These are phyloP conservation scores for Sinopyrophorus schimmeli DNA, from an alignment of 2,888 invertebrate genomes.

Conservation along the genomic window DNA sequence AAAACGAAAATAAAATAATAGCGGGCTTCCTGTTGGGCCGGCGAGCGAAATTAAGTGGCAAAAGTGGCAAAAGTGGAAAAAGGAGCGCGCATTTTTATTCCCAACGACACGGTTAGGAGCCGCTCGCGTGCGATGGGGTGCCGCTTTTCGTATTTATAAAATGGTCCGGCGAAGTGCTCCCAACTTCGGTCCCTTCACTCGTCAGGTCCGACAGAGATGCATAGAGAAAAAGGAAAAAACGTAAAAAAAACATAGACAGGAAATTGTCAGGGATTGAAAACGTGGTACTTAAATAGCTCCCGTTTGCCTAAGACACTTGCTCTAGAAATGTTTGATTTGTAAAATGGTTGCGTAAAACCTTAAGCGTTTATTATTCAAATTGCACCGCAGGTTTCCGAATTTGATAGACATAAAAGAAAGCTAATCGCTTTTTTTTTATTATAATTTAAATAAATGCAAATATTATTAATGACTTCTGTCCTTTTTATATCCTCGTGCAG, in stretches of 20 bases:
- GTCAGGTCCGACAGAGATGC: conserved; percentile 19
- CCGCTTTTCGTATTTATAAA: conserved; percentile 22
- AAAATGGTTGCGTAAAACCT: too few relatives aligned
- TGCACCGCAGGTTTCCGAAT: too few relatives aligned
- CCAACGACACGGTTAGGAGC: too few relatives aligned
- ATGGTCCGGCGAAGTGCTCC: conserved; percentile 23
- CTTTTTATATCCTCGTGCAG: too few relatives aligned
- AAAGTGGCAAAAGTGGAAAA: too few relatives aligned
- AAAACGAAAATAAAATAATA: conserved; percentile 21
- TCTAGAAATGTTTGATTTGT: conserved; percentile 19
- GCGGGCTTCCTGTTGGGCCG: conserved; percentile 18
- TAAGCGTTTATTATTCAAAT: too few relatives aligned
- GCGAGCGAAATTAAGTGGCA: conserved; percentile 21
- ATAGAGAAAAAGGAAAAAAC: conserved; percentile 12
- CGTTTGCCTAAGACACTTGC: conserved; percentile 21
- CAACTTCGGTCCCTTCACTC: conserved; percentile 23
- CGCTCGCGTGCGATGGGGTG: conserved; percentile 15
- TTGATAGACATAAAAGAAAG: too few relatives aligned
- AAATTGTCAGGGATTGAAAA: conserved; percentile 26
- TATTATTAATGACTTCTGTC: too few relatives aligned
- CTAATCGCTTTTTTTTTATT: too few relatives aligned
- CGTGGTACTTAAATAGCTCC: conserved; percentile 19
- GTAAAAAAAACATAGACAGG: conserved; percentile 21
- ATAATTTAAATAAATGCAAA: too few relatives aligned
- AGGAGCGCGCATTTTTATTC: too few relatives aligned